Conservation (phyloP, 2,113 vertebrate genomes). For the Colaptes auratus region DNA sequence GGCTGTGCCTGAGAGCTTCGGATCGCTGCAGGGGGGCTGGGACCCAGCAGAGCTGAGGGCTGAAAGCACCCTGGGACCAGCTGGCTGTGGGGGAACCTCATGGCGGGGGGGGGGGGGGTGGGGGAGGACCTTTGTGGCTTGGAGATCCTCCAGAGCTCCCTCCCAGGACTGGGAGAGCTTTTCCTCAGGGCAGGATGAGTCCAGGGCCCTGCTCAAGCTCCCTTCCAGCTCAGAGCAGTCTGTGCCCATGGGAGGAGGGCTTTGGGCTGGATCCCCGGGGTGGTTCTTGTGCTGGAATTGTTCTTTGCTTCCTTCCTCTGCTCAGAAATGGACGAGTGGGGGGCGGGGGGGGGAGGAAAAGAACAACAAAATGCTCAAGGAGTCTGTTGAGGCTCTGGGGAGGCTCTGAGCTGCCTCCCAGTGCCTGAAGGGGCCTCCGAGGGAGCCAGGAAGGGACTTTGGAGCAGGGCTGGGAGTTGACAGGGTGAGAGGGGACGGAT, state of each 20-base stretch:
- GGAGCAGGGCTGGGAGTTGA: no score
- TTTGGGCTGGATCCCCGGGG: neutral
- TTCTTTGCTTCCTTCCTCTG: neutral
- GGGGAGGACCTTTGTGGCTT: neutral
- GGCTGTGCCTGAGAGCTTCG: no score
- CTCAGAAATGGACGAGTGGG: neutral
- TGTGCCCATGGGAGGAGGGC: neutral
- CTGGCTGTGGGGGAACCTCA: neutral
- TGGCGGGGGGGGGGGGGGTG: no score
- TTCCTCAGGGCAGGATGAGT: neutral
- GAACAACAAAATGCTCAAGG: neutral
- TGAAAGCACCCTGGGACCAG: neutral
- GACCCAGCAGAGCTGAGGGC: neutral
- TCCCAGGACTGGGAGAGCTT: neutral
- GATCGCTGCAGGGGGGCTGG: neutral
- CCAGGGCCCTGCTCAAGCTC: neutral
- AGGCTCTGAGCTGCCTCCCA: no score
- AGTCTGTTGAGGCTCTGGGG: neutral
- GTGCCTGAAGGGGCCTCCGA: no score
- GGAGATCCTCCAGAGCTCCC: neutral
- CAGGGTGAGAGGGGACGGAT: no score
- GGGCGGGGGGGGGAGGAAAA: neutral
- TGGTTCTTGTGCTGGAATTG: neutral
- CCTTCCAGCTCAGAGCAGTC: no score
- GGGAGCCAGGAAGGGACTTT: no score